These are phyloP conservation scores for Aix galericulata DNA, from an alignment of 2,113 vertebrate species.

Conservation along the genomic window DNA sequence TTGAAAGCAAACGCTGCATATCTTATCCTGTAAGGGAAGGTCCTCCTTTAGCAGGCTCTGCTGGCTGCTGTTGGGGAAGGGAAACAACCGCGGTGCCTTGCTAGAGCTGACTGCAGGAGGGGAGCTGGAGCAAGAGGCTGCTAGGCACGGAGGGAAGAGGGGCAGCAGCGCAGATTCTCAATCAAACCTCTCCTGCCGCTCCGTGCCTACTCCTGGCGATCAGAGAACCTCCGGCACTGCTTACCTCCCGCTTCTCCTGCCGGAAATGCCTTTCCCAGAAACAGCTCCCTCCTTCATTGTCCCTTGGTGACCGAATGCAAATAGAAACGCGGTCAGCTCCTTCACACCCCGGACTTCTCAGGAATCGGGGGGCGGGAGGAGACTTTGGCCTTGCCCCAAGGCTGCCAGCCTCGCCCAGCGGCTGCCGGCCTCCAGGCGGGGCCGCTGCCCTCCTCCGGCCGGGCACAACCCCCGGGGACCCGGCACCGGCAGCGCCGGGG, in stretches of 20 bases:
- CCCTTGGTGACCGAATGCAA: constrained; percentile 39
- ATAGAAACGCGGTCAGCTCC: background rate
- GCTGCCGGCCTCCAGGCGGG: too few relatives aligned
- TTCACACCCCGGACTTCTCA: too few relatives aligned
- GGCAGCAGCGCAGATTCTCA: background rate
- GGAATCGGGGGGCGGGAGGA: too few relatives aligned
- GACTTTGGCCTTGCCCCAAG: too few relatives aligned
- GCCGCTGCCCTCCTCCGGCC: too few relatives aligned
- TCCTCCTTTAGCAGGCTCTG: background rate
- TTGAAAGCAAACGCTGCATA: constrained; percentile 16
- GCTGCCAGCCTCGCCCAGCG: too few relatives aligned
- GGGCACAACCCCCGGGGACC: too few relatives aligned
- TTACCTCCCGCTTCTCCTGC: background rate
- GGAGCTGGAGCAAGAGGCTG: background rate
- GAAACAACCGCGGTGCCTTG: background rate
- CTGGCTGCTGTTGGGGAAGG: background rate
- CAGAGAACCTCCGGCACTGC: background rate
- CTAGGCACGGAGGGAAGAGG: rapidly evolving
- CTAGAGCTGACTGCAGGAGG: background rate
- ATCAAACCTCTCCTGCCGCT: background rate
- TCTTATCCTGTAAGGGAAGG: constrained; percentile 21
- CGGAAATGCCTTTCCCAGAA: constrained; percentile 1
- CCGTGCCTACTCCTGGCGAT: background rate
- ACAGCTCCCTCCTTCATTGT: constrained; percentile 28
- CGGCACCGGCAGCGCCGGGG: too few relatives aligned